Percentiles rank a stretch among this genome's conserved stretches.
Evolutionary conservation across 2,888 invertebrate genomes (phyloP).

Genomic region (Drosophila cognata): DNA sequence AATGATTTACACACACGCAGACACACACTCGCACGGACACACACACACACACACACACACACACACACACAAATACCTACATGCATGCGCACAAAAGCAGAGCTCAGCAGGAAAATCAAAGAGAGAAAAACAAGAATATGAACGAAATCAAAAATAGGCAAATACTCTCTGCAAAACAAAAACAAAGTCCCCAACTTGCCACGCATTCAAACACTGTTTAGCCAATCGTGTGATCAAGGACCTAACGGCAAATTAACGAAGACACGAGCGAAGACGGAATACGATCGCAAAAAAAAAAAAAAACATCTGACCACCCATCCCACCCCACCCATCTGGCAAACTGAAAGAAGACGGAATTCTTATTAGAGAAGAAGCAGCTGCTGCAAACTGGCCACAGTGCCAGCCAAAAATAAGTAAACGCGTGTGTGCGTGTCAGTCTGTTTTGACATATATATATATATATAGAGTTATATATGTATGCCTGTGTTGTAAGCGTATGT

Average conservation of each 20-base stretch:
- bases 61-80: not conserved
- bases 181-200: not conserved
- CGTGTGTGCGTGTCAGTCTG: conserved; percentile 55
- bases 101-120: not conserved
- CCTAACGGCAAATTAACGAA: not conserved
- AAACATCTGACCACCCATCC: not conserved
- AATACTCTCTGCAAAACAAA: not conserved
- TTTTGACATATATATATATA: conserved; percentile 29
- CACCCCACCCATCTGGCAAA: not conserved
- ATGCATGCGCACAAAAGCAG: not conserved
- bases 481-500: conserved; percentile 9
- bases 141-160: not conserved
- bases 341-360: not conserved
- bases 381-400: conserved; percentile 23
- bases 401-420: conserved; percentile 38
- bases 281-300: not conserved
- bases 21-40: conserved; percentile 10
- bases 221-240: not conserved
- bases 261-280: not conserved
- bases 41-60: conserved; percentile 18
- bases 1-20: conserved; percentile 2
- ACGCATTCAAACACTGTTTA: conserved; percentile 22
- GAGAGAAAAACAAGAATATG: not conserved
- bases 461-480: conserved; percentile 9
- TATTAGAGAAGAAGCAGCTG: not conserved